Base-by-base conservation (phyloP, 2,797 vertebrate species). In the Falco berigora region DNA sequence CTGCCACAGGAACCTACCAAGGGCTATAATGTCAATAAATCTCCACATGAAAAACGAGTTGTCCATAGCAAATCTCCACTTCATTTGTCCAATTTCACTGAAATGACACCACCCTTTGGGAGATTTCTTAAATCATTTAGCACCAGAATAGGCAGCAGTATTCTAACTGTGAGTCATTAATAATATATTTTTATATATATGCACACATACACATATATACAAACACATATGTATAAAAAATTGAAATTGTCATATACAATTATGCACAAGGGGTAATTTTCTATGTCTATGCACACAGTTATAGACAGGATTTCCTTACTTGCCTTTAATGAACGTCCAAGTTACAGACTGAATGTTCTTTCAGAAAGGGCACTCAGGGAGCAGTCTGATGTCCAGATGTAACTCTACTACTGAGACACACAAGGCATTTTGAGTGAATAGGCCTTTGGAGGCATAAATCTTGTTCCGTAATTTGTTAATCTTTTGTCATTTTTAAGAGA, bases 401-500 rank as follows among this genome's bases (percentile, higher is more conserved):
- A 80, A 67, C 85, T 94, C 67, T 80, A 18, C 86, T 95, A 40
- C 18, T 64, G 44, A 90, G 53, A 91, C 67, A 78, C 32, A 49
- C 2, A 17, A 71, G 16, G 10, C 32, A 69, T 83, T 93, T 91
- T 81, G 42, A 81, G 47, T 6, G 8, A 77, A 61, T 25, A 67
- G 14, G 38, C 24, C 47, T 82, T 94, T 58, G 32, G 52, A 85
- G 50, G 10, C 74, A 92, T 92, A 76, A 85, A 63, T 96, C 46
- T 82, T 80, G 9, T 80, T 94, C 64, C 14, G 28, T 78, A 84
- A 72, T 79, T 84, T 78, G 82, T 90, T 86, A 92, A 77, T 47
- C 30, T 81, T 92, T 81, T 84, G 47, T 85, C 6, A 49, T 88
- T 94, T 95, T 90, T 56, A 88, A 84, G 66, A 90, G n/a, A 85